Evolutionary conservation across 2,113 vertebrate species (phyloP).

Genomic region (Egretta garzetta): DNA sequence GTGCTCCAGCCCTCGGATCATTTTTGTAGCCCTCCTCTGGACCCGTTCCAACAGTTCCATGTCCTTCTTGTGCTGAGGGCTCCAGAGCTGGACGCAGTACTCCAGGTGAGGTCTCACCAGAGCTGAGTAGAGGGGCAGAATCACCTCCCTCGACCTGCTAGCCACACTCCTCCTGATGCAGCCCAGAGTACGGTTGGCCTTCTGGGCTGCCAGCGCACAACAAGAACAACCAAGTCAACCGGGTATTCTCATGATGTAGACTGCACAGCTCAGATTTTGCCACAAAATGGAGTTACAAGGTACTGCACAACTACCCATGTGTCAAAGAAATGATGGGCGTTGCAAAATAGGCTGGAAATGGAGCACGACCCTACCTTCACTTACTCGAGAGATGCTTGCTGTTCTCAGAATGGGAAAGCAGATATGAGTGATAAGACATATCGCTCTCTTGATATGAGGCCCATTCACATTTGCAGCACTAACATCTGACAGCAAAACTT

Average conservation of each 20-base stretch:
- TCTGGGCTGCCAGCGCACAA: too few species aligned
- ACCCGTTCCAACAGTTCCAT: too few species aligned
- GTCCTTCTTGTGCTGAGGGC: too few species aligned
- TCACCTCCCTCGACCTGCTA: too few species aligned
- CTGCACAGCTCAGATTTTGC: not conserved
- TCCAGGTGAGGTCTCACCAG: too few species aligned
- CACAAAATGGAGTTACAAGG: not conserved
- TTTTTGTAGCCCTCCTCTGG: too few species aligned
- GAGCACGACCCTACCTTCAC: not conserved
- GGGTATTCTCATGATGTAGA: not conserved
- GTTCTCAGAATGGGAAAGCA: not conserved
- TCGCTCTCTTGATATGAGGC: not conserved
- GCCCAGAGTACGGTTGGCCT: too few species aligned
- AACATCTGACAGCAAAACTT: not conserved
- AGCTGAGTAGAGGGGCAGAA: too few species aligned
- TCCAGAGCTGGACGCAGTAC: too few species aligned
- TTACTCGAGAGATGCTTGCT: not conserved
- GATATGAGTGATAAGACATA: not conserved
- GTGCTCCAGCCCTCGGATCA: too few species aligned
- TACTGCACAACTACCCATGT: not conserved
- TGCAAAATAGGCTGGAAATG: not conserved
- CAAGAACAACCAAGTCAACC: not conserved
- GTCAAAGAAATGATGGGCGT: not conserved
- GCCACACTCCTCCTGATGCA: too few species aligned
- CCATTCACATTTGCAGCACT: not conserved